These are phyloP conservation scores for Tenrec ecaudatus DNA, from an alignment of 2,113 vertebrate species.

Conservation along the genomic window DNA sequence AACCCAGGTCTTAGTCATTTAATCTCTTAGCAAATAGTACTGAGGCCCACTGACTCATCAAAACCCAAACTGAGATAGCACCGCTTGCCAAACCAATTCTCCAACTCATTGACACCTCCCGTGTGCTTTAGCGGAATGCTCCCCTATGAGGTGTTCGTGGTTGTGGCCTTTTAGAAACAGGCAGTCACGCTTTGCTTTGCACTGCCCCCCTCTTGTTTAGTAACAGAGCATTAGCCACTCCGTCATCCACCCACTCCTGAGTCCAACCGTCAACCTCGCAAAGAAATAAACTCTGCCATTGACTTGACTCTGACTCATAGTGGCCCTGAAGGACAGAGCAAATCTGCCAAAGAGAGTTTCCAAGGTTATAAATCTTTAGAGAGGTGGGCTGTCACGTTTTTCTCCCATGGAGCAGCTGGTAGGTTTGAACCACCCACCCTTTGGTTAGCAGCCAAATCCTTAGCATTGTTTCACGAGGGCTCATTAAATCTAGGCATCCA, in stretches of 20 bases:
- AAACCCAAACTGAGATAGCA: background rate
- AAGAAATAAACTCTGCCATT: background rate
- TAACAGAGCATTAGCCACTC: background rate
- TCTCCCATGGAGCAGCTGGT: background rate
- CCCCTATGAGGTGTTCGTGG: background rate
- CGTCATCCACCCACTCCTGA: background rate
- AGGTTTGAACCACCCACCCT: too few relatives aligned
- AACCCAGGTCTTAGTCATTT: background rate
- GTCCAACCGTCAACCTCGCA: background rate
- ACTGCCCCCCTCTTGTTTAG: background rate
- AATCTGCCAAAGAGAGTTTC: background rate
- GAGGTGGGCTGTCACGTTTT: background rate
- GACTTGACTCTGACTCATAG: background rate
- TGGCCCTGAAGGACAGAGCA: too few relatives aligned
- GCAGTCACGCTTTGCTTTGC: background rate
- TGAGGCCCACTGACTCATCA: background rate
- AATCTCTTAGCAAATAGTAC: slow-evolving; percentile 26
- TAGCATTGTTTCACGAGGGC: too few relatives aligned
- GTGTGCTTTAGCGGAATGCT: background rate
- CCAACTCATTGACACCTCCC: background rate
- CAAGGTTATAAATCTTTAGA: background rate
- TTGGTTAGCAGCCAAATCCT: too few relatives aligned
- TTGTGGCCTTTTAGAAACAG: background rate
- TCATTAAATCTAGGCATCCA: too few relatives aligned
- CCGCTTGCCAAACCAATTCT: background rate